A percentile compares a stretch with the other conserved stretches of the same genome.
Evolutionary conservation across 2,888 invertebrate species (phyloP).

Genomic region (Spilarctia lutea): DNA sequence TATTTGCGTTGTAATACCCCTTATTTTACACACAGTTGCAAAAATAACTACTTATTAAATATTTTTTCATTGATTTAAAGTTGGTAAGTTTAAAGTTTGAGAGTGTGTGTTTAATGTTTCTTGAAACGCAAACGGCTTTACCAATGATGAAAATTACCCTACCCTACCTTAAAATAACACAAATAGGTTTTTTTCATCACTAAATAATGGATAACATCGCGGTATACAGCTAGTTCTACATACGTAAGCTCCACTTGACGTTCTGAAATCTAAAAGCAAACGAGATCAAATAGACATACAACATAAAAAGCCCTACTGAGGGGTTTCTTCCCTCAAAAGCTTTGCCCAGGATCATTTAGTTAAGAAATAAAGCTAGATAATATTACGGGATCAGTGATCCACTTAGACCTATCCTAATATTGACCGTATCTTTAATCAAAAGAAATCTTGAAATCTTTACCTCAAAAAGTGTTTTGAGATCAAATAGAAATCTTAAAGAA

Average conservation of each 20-base stretch:
- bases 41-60: too few relatives aligned
- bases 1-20: too few relatives aligned
- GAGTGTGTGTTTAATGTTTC: too few relatives aligned
- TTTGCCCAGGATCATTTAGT: neutral
- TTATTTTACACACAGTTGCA: too few relatives aligned
- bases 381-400: constrained; percentile 11
- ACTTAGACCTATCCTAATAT: constrained; percentile 49
- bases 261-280: neutral
- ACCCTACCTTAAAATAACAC: too few relatives aligned
- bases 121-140: too few relatives aligned
- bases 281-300: neutral
- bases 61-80: too few relatives aligned
- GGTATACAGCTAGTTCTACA: neutral
- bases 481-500: neutral
- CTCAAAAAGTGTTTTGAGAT: constrained; percentile 1
- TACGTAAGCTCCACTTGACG: neutral
- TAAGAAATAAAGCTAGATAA: constrained; percentile 9
- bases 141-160: too few relatives aligned
- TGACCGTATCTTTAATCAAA: constrained; percentile 51
- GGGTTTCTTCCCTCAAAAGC: neutral
- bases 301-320: neutral
- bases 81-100: too few relatives aligned
- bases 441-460: constrained; percentile 43
- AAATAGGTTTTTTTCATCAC: too few relatives aligned
- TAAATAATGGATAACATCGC: too few relatives aligned